Evolutionary conservation across 2,113 vertebrate species (phyloP), one percentile per base, ranked within the genome.

Genomic region (Hymenochirus boettgeri): DNA sequence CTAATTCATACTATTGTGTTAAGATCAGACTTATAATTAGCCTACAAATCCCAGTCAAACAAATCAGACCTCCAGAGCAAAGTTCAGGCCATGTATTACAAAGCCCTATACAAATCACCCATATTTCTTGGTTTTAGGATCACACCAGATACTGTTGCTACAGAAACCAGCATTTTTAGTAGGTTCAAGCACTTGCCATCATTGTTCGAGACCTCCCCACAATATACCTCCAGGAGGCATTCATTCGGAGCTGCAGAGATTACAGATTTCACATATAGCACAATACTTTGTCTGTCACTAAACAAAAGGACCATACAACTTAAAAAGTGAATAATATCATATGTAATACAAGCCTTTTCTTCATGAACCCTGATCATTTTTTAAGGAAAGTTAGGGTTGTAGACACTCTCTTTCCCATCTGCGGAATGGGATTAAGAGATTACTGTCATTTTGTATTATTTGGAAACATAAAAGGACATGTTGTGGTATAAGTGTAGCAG

Each of bases 1-100:
- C 13, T 42, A 42, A 42, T 42, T 42, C 39, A n/a, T n/a, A 3
- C 39, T 18, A 42, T 42, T 42, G 39, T 42, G 39, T n/a, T 18
- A 42, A 42, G 39, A 42, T 42, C 39, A 42, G 39, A 42, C 39
- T 42, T 18, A 42, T 42, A 42, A 42, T 42, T 42, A 42, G 39
- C 8, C 39, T 42, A 42, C 39, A 42, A 42, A 42, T 42, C 39
- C 39, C 39, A 42, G 39, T 42, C 39, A 42, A 42, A 42, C 39
- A 42, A 42, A 42, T 42, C 39, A 42, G 39, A 42, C 39, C 39
- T 17, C 3, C 39, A 15, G 39, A n/a, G 13, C 39, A 42, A 42
- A 42, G 39, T 42, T 42, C 39, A 42, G 17, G 39, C 15, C 39
- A 42, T 42, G 13, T 42, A 12, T 3, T 42, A 42, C 39, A 42